Evolutionary conservation across 2,113 vertebrate genomes (phyloP).

Genomic region (Rhinichthys klamathensis): DNA sequence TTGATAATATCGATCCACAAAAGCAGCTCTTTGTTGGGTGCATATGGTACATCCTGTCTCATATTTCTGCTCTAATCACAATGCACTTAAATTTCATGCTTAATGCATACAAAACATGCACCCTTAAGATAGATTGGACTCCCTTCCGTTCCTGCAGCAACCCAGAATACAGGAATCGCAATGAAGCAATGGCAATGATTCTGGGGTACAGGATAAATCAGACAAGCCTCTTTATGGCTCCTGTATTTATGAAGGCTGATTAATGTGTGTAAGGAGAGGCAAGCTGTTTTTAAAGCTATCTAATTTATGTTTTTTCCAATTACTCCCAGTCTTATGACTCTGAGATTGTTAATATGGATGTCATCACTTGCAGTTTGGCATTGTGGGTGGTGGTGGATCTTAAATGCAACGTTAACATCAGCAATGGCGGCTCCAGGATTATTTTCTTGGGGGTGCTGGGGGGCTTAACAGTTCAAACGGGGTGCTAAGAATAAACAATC

Average conservation of each 20-base stretch:
- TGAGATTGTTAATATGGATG: constrained; percentile 44
- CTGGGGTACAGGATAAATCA: constrained; percentile 27
- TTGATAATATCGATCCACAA: background rate
- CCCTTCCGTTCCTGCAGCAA: background rate
- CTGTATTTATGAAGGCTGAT: constrained; percentile 59
- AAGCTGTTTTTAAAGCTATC: constrained; percentile 36
- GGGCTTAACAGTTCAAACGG: too few species aligned
- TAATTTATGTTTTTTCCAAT: constrained; percentile 57
- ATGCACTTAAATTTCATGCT: constrained; percentile 49
- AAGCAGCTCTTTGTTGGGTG: background rate
- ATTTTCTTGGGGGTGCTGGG: too few species aligned
- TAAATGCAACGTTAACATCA: background rate
- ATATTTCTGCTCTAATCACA: constrained; percentile 29
- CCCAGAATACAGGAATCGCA: background rate
- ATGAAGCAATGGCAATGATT: constrained; percentile 49
- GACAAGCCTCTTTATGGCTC: constrained; percentile 45
- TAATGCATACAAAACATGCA: constrained; percentile 46
- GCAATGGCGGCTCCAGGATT: background rate
- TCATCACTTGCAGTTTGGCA: constrained; percentile 37
- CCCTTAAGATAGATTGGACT: constrained; percentile 42
- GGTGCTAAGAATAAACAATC: too few species aligned
- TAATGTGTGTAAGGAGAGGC: constrained; percentile 41
- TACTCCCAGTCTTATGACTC: constrained; percentile 48
- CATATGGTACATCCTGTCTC: constrained; percentile 30
- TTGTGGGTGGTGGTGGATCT: background rate